These are phyloP conservation scores for Epizoanthus stellaris DNA, from an alignment of 92 coral and sea anemone species.

Conservation along the genomic window DNA sequence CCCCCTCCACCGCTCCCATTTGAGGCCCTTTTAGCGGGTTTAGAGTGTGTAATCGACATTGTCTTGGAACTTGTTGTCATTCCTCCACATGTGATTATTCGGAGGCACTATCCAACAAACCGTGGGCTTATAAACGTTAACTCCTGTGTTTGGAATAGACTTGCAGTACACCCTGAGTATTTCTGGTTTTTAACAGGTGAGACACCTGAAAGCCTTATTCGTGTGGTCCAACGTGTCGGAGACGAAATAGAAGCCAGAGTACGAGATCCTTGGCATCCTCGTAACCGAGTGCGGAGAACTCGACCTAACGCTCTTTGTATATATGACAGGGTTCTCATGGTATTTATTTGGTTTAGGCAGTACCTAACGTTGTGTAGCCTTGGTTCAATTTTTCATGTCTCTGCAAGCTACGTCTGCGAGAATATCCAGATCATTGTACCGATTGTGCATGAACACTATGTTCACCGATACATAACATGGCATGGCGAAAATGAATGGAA, in stretches of 20 bases:
- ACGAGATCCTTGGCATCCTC: too few relatives aligned
- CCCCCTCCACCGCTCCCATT: too few relatives aligned
- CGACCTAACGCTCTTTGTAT: background rate
- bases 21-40: background rate
- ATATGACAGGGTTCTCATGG: slow-evolving; percentile 39
- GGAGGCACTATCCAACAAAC: slow-evolving; percentile 7
- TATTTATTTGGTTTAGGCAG: slow-evolving; percentile 37
- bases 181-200: slow-evolving; percentile 43
- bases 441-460: slow-evolving; percentile 15
- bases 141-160: slow-evolving; percentile 13
- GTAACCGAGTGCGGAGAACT: too few relatives aligned
- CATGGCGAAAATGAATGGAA: slow-evolving; percentile 17
- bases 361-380: slow-evolving; percentile 27
- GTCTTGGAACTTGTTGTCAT: background rate
- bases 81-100: background rate
- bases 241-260: too few relatives aligned
- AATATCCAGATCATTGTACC: slow-evolving; percentile 9
- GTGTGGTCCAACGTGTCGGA: too few relatives aligned
- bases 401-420: slow-evolving; percentile 2
- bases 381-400: slow-evolving; percentile 18
- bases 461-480: slow-evolving; percentile 18
- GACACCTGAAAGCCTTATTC: slow-evolving; percentile 18
- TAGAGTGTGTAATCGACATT: background rate
- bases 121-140: background rate
- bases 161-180: background rate